Percentiles rank a stretch among this genome's conserved stretches.
phyloP scores from a whole-genome alignment of 2,888 invertebrate genomes.

The Euclidia mi region DNA sequence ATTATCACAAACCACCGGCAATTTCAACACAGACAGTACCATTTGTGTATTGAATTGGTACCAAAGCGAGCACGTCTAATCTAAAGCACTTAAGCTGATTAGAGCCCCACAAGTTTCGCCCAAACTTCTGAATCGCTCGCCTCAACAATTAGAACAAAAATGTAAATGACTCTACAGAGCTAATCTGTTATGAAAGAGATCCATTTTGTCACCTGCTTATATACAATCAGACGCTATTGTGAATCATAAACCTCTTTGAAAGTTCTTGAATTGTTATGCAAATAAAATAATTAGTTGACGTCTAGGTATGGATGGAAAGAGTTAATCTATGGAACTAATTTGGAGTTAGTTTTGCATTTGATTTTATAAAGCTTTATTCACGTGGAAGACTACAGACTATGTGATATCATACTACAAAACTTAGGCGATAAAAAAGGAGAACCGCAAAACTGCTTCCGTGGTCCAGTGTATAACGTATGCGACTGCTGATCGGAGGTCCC shows the following conservation, averaged over 20 bases:
- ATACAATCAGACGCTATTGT: not conserved
- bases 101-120: conserved; percentile 20
- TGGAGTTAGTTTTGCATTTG: no score
- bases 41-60: not conserved
- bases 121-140: conserved; percentile 16
- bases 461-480: no score
- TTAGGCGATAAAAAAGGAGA: no score
- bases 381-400: no score
- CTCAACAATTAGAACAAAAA: conserved; percentile 21
- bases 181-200: not conserved
- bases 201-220: conserved; percentile 1
- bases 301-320: no score
- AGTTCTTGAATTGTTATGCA: not conserved
- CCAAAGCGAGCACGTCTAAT: conserved; percentile 8
- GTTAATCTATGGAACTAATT: no score
- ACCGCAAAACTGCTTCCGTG: no score
- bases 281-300: not conserved
- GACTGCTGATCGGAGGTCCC: no score
- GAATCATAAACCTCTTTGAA: not conserved
- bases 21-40: not conserved
- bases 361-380: no score
- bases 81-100: conserved; percentile 29
- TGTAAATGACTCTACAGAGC: conserved; percentile 2
- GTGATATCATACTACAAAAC: no score
- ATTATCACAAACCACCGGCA: not conserved